Conservation (phyloP, 64 coral and sea anemone genomes). For the Stichodactyla helianthus region DNA sequence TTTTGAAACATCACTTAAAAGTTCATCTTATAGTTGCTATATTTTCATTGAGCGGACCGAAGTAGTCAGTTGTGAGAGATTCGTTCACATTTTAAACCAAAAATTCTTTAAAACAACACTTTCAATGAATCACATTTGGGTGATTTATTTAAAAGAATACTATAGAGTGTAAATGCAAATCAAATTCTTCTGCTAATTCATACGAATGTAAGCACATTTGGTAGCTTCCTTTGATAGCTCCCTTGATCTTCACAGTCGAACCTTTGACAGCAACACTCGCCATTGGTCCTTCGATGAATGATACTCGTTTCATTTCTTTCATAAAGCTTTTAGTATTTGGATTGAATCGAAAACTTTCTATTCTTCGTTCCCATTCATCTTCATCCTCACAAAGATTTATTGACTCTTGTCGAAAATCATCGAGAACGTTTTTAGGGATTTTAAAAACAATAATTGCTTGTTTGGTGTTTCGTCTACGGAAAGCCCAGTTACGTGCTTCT, state of each 20-base stretch:
- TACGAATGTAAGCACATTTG: neutral
- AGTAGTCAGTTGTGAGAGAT: no score
- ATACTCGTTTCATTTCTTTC: neutral
- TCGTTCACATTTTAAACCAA: no score
- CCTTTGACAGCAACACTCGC: neutral
- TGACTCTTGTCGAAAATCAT: neutral
- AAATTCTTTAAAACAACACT: no score
- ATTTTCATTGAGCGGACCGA: no score
- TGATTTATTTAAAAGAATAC: neutral
- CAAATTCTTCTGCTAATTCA: neutral
- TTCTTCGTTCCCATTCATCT: neutral
- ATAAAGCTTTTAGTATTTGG: neutral
- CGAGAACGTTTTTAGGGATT: neutral
- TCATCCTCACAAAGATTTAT: neutral
- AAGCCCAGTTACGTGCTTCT: conserved; percentile 20
- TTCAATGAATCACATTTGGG: no score
- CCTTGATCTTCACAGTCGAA: neutral
- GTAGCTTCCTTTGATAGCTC: neutral
- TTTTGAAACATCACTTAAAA: no score
- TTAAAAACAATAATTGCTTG: neutral
- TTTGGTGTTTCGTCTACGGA: neutral
- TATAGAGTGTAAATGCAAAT: neutral
- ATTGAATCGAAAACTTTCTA: neutral
- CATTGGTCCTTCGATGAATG: conserved; percentile 11
- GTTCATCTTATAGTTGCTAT: no score